A percentile compares a stretch with the other conserved stretches of the same genome.
Conservation (phyloP, 2,888 invertebrate species). For the Pandemis cinnamomeana region DNA sequence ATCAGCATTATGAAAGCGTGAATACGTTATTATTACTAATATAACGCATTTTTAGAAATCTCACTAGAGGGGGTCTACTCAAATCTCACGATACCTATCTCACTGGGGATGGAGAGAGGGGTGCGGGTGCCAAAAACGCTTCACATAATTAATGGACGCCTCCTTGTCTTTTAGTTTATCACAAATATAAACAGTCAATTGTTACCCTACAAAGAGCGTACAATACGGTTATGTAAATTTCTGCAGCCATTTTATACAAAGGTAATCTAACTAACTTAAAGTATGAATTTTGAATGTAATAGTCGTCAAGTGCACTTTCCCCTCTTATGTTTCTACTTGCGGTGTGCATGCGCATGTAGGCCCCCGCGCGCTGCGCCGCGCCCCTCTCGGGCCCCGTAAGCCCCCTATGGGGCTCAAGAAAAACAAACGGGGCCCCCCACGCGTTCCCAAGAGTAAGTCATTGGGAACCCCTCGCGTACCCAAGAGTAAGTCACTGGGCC, state of each 20-base stretch:
- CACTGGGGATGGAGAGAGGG: too few relatives aligned
- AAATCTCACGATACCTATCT: too few relatives aligned
- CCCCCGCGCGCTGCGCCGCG: conserved; percentile 32
- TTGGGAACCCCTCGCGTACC: neutral
- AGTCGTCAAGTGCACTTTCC: neutral
- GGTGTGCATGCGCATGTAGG: conserved; percentile 43
- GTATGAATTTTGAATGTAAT: neutral
- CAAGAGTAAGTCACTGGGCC: neutral
- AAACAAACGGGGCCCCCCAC: neutral
- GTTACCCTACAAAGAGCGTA: too few relatives aligned
- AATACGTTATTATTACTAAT: too few relatives aligned
- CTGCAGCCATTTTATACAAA: neutral
- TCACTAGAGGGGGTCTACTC: too few relatives aligned
- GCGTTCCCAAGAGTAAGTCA: neutral
- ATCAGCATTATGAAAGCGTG: too few relatives aligned
- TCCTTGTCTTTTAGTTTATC: neutral
- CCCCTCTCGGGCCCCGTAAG: conserved; percentile 4
- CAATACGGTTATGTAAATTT: too few relatives aligned
- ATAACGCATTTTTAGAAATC: too few relatives aligned
- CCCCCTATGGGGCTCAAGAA: neutral
- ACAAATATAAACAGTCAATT: too few relatives aligned
- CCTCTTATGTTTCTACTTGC: neutral
- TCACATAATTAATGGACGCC: too few relatives aligned
- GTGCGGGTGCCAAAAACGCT: too few relatives aligned
- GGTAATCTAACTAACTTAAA: neutral